Percentiles rank a stretch among this genome's conserved stretches.
Evolutionary conservation across 2,113 vertebrate genomes (phyloP).

Genomic region (Brachyhypopomus occidentalis): DNA sequence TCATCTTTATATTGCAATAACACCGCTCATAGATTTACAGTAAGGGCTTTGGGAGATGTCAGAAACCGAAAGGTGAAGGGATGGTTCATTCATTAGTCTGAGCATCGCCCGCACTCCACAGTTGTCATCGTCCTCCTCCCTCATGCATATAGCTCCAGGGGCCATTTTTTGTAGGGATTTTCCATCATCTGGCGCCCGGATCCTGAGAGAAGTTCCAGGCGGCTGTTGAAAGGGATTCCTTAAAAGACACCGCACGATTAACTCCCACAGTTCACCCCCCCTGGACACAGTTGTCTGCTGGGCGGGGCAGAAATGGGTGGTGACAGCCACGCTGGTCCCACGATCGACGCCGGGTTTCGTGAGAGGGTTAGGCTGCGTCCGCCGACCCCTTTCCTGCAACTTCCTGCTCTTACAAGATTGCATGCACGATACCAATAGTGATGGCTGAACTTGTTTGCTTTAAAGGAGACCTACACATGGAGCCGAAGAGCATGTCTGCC

Average conservation of each 20-base stretch:
- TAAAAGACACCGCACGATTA: slow-evolving; percentile 27
- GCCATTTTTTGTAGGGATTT: neutral
- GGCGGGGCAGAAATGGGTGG: slow-evolving; percentile 15
- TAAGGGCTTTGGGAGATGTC: slow-evolving; percentile 11
- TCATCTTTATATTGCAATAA: slow-evolving; percentile 43
- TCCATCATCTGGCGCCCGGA: neutral
- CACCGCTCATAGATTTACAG: slow-evolving; percentile 47
- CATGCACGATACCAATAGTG: neutral
- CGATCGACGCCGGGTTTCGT: neutral
- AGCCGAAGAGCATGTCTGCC: neutral
- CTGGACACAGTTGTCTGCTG: neutral
- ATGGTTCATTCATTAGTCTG: slow-evolving; percentile 40
- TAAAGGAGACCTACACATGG: neutral
- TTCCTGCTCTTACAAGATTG: neutral
- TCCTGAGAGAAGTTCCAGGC: slow-evolving; percentile 16
- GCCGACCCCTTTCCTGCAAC: neutral
- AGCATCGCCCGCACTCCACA: neutral
- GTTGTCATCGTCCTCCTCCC: neutral
- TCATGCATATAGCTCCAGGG: neutral
- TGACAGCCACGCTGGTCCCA: neutral
- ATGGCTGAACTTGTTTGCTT: neutral
- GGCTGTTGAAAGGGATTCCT: slow-evolving; percentile 5
- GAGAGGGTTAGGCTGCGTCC: neutral
- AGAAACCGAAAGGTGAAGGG: slow-evolving; percentile 33
- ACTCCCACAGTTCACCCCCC: neutral